Evolutionary conservation across 53 echinoderm and acorn worm species (phyloP).

Genomic region (Patiria pectinifera): DNA sequence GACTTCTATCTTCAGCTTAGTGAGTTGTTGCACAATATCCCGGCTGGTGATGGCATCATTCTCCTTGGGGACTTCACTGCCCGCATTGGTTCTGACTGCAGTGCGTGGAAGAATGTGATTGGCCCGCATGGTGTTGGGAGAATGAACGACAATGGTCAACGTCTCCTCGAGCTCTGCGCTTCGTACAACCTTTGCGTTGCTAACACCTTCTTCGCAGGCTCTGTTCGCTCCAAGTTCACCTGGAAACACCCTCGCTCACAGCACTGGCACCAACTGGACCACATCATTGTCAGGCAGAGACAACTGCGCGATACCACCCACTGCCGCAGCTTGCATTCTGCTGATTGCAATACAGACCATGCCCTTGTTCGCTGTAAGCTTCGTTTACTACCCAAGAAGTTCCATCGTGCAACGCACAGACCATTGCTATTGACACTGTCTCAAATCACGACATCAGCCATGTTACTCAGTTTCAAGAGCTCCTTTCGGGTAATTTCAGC

Average conservation of each 20-base stretch:
- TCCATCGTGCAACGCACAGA: neutral
- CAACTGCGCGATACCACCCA: neutral
- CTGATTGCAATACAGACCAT: conserved; percentile 20
- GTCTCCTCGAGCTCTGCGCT: too few relatives aligned
- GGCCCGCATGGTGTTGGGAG: neutral
- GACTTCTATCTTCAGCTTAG: neutral
- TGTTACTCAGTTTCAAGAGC: conserved; percentile 18
- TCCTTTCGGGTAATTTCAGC: conserved; percentile 14
- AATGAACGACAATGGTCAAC: neutral
- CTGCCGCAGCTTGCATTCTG: conserved; percentile 43
- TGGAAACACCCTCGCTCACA: too few relatives aligned
- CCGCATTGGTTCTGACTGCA: neutral
- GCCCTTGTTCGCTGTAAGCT: neutral
- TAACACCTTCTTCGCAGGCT: neutral
- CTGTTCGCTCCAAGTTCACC: neutral
- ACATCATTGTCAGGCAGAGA: too few relatives aligned
- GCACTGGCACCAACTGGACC: too few relatives aligned
- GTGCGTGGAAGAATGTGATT: neutral
- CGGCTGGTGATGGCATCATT: neutral
- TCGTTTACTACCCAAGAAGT: too few relatives aligned
- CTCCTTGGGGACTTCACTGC: neutral
- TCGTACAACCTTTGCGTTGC: neutral
- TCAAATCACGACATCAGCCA: neutral
- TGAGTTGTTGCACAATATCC: neutral
- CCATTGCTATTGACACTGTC: conserved; percentile 1